phyloP scores from a whole-genome alignment of 2,113 vertebrate genomes.

The Andinoacara biseriatus region DNA sequence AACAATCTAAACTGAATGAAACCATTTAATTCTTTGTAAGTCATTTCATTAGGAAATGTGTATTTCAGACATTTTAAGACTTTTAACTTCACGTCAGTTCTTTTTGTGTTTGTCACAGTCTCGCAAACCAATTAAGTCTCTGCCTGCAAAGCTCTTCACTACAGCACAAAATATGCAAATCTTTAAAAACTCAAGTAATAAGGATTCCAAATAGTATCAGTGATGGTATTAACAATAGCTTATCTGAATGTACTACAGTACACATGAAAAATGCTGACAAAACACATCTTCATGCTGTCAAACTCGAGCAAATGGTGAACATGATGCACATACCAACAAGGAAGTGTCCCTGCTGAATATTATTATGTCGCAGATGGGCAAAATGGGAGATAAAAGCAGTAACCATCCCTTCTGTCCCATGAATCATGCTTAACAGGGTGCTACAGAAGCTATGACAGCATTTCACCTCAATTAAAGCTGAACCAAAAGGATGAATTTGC shows the following conservation, averaged over 20 bases:
- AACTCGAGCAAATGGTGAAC: conserved; percentile 5
- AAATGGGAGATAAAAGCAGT: conserved; percentile 39
- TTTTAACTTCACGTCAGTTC: neutral
- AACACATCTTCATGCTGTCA: neutral
- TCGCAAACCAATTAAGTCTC: neutral
- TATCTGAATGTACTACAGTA: neutral
- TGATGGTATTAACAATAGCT: neutral
- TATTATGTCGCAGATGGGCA: conserved; percentile 31
- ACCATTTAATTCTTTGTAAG: neutral
- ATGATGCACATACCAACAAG: conserved; percentile 21
- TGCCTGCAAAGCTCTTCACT: neutral
- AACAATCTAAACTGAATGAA: neutral
- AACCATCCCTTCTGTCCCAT: conserved; percentile 28
- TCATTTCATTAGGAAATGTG: neutral
- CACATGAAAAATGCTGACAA: neutral
- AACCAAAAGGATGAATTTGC: conserved; percentile 47
- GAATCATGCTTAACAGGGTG: conserved; percentile 36
- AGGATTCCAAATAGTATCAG: neutral
- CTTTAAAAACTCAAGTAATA: neutral
- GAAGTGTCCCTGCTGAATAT: conserved; percentile 3
- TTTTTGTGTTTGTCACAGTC: neutral
- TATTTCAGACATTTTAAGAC: neutral
- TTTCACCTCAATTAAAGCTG: conserved; percentile 54
- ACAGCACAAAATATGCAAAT: neutral
- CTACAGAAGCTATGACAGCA: conserved; percentile 51